Evolutionary conservation across 2,113 vertebrate genomes (phyloP).

Genomic region (Aphyosemion australe): DNA sequence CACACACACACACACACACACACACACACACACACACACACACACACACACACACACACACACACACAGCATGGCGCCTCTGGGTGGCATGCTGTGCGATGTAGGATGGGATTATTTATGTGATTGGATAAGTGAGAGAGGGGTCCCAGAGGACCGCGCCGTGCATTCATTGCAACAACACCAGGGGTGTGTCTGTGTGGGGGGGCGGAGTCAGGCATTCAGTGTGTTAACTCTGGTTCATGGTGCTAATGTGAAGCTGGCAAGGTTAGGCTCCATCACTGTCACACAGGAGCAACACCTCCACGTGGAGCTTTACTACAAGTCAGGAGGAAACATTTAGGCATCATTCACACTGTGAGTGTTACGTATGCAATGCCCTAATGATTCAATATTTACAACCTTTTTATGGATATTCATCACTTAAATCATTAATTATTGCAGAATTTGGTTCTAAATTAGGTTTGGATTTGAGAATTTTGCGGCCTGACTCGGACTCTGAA

Average conservation of each 20-base stretch:
- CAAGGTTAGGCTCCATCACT: background rate
- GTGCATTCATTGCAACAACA: slow-evolving; percentile 61
- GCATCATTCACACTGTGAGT: background rate
- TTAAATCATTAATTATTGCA: background rate
- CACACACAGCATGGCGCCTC: slow-evolving; percentile 14
- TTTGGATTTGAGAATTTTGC: background rate
- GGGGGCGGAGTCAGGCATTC: slow-evolving; percentile 39
- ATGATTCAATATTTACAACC: no score
- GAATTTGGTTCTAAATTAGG: background rate
- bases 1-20: slow-evolving; percentile 35
- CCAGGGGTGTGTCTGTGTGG: slow-evolving; percentile 50
- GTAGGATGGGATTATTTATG: slow-evolving; percentile 74
- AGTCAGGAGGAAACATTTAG: background rate
- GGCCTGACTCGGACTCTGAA: no score
- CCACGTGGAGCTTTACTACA: background rate
- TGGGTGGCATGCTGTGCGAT: slow-evolving; percentile 51
- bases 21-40: background rate
- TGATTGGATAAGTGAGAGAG: slow-evolving; percentile 74
- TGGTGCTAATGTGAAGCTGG: slow-evolving; percentile 20
- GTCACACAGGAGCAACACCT: slow-evolving; percentile 16
- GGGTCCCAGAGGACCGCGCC: slow-evolving; percentile 53
- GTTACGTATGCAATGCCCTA: background rate
- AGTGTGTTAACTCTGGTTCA: slow-evolving; percentile 19
- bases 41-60: slow-evolving; percentile 40
- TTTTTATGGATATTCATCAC: background rate